These are phyloP conservation scores for Hemicordylus capensis DNA, from an alignment of 2,113 vertebrate genomes.

Conservation along the genomic window DNA sequence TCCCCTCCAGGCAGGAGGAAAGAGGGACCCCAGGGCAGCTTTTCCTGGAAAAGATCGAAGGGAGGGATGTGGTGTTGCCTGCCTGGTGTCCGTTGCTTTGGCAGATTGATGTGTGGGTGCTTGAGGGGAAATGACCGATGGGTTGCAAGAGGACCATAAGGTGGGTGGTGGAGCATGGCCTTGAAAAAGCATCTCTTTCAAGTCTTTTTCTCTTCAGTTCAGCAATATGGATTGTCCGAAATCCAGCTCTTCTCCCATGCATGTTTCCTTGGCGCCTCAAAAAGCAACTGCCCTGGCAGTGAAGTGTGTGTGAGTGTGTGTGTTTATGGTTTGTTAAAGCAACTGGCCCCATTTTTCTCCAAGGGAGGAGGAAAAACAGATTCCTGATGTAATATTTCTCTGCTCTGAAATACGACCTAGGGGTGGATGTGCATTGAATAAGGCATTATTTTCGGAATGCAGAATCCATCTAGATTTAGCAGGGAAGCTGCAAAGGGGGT, in stretches of 20 bases:
- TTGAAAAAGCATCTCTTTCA: background rate
- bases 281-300: background rate
- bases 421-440: background rate
- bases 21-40: too few relatives aligned
- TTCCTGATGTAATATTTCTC: background rate
- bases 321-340: background rate
- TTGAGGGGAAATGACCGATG: background rate
- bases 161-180: fast-evolving
- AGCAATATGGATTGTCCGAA: background rate
- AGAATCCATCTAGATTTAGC: background rate
- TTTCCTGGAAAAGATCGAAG: background rate
- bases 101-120: background rate
- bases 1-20: background rate
- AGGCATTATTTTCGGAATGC: background rate
- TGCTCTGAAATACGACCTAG: background rate
- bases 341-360: background rate
- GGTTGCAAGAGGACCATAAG: background rate
- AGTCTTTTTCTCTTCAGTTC: background rate
- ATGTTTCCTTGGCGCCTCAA: background rate
- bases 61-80: too few relatives aligned
- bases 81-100: background rate
- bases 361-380: background rate
- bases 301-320: background rate
- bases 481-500: background rate
- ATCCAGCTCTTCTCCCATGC: too few relatives aligned